Evolutionary conservation across 2,888 invertebrate genomes (phyloP).

Genomic region (Leucozona laternaria): DNA sequence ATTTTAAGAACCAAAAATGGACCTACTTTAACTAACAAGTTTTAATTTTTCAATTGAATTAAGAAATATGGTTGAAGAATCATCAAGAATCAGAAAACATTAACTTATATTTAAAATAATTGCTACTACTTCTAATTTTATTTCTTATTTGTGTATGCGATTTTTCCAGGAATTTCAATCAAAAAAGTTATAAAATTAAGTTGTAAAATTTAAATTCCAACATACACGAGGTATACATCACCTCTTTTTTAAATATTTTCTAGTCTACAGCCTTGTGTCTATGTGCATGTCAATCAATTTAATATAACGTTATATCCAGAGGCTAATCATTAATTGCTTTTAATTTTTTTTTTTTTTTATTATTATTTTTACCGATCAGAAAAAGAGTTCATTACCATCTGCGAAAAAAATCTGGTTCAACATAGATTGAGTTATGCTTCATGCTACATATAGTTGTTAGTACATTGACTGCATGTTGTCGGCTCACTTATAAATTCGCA

Average conservation of each 20-base stretch:
- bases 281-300: not conserved
- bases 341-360: not conserved
- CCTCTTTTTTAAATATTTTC: not conserved
- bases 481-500: not conserved
- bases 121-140: no score
- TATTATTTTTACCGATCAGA: not conserved
- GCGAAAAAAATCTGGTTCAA: slow-evolving; percentile 37
- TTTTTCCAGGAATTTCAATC: not conserved
- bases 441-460: slow-evolving; percentile 16
- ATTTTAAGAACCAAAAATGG: no score
- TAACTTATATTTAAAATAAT: no score
- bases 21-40: no score
- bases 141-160: no score
- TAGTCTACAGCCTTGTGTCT: not conserved
- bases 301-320: not conserved
- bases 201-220: not conserved
- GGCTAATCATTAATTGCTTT: slow-evolving; percentile 13
- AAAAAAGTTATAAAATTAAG: not conserved
- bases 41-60: no score
- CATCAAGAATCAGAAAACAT: no score
- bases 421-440: slow-evolving; percentile 13
- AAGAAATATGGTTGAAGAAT: no score
- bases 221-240: not conserved
- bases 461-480: not conserved
- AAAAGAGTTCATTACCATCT: slow-evolving; percentile 27